These are phyloP conservation scores for Notodonta dromedarius DNA, from an alignment of 2,888 invertebrate species.

Conservation along the genomic window DNA sequence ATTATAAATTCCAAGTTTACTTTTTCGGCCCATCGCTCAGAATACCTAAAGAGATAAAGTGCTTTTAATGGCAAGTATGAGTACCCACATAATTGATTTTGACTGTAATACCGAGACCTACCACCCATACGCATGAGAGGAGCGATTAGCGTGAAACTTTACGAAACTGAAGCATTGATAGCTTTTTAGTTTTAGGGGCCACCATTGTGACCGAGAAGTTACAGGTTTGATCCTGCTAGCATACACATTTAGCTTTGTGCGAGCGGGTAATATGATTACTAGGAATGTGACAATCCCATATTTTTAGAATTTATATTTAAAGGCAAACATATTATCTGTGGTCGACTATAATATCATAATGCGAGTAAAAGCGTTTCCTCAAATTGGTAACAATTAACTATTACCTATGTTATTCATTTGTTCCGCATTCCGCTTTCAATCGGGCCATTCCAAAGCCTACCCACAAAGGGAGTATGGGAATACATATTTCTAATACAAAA, in stretches of 20 bases:
- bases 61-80: conserved; percentile 48
- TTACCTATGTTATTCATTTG: not conserved
- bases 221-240: too few relatives aligned
- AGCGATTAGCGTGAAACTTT: conserved; percentile 17
- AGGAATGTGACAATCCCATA: too few relatives aligned
- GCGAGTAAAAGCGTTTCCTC: too few relatives aligned
- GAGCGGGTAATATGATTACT: too few relatives aligned
- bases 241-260: too few relatives aligned
- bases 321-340: too few relatives aligned
- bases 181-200: too few relatives aligned
- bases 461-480: conserved; percentile 32
- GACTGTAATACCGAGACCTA: conserved; percentile 43
- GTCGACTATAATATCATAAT: too few relatives aligned
- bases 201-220: too few relatives aligned
- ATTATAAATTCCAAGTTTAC: conserved; percentile 33
- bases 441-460: conserved; percentile 11
- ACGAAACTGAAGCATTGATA: not conserved
- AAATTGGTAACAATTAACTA: too few relatives aligned
- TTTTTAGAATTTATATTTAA: too few relatives aligned
- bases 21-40: conserved; percentile 36
- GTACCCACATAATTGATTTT: conserved; percentile 48
- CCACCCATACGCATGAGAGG: conserved; percentile 32
- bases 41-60: conserved; percentile 45
- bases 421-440: conserved; percentile 1
- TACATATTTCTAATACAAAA: conserved; percentile 39